Conservation (phyloP, 2,888 invertebrate genomes). For the Plagodis dolabraria region DNA sequence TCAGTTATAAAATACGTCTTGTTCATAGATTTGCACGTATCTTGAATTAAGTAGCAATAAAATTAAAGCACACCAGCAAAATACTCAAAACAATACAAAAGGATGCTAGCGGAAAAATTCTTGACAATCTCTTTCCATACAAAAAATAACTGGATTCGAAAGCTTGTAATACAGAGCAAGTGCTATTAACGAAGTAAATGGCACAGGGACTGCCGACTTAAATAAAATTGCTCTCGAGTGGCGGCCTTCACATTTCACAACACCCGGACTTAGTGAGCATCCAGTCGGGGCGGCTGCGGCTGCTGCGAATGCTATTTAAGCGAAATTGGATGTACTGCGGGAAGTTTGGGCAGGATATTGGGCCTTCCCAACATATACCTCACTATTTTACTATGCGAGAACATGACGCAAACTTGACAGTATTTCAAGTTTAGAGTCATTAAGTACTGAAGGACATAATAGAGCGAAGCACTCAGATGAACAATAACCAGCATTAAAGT, state of each 20-base stretch:
- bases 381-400: too few species aligned
- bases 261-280: conserved; percentile 81
- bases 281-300: conserved; percentile 58
- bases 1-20: too few species aligned
- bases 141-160: conserved; percentile 36
- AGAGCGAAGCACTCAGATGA: not conserved
- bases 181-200: conserved; percentile 63
- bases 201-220: conserved; percentile 75
- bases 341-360: not conserved
- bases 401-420: too few species aligned
- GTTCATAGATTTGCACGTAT: not conserved
- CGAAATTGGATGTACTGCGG: conserved; percentile 21
- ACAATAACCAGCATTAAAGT: not conserved
- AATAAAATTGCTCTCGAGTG: conserved; percentile 72
- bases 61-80: not conserved
- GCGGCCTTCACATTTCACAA: conserved; percentile 82
- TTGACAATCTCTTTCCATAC: conserved; percentile 25
- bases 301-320: conserved; percentile 36
- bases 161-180: conserved; percentile 36
- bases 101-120: conserved; percentile 21
- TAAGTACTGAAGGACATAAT: too few species aligned
- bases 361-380: too few species aligned
- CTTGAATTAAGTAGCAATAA: conserved; percentile 1
- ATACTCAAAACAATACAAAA: conserved; percentile 9
- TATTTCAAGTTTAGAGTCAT: too few species aligned